These are phyloP conservation scores for Pomatorhinus ruficollis DNA, from an alignment of 2,113 vertebrate genomes.

Conservation along the genomic window DNA sequence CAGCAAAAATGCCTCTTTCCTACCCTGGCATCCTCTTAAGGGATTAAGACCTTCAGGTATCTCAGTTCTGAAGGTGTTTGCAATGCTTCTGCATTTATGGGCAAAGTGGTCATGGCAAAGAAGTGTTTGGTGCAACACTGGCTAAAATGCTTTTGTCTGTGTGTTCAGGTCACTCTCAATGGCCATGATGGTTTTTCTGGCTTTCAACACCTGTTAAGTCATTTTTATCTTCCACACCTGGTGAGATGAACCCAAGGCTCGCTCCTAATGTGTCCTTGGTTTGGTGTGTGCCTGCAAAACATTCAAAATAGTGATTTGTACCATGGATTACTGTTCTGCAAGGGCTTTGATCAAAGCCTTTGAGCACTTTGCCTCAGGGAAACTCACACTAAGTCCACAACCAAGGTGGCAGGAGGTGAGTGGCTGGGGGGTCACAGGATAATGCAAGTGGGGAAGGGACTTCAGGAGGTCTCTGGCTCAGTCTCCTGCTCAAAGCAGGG, in stretches of 20 bases:
- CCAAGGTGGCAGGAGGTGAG: background rate
- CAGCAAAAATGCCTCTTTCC: background rate
- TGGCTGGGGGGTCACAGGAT: background rate
- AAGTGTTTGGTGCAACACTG: background rate
- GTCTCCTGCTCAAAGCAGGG: background rate
- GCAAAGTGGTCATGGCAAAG: background rate
- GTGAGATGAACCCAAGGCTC: background rate
- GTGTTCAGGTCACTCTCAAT: background rate
- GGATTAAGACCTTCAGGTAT: background rate
- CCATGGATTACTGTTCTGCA: background rate
- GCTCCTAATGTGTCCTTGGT: background rate
- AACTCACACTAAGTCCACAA: background rate
- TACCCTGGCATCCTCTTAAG: background rate
- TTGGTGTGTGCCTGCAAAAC: background rate
- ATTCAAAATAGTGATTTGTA: background rate
- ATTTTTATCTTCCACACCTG: background rate
- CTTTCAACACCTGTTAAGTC: background rate
- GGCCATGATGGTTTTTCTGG: background rate
- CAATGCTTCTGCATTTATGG: background rate
- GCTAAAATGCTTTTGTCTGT: background rate
- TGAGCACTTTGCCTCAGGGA: background rate
- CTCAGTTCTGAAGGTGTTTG: background rate
- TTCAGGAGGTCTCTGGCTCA: background rate
- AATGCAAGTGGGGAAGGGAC: background rate
- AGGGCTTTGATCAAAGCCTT: background rate